phyloP scores from a whole-genome alignment of 2,113 vertebrate genomes.

The Lamprologus tigripictilis region DNA sequence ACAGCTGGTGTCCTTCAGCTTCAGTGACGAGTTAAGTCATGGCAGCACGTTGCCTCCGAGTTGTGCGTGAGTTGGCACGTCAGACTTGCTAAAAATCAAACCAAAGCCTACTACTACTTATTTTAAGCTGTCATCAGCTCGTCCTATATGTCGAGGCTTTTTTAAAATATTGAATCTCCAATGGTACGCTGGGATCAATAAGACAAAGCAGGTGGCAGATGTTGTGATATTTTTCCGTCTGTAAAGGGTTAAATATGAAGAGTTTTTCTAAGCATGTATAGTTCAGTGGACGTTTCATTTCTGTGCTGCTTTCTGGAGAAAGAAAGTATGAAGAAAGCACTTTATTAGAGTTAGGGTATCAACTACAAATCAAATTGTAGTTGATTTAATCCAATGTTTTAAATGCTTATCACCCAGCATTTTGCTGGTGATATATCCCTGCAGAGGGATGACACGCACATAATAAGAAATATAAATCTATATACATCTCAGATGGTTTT shows the following conservation, averaged over 20 bases:
- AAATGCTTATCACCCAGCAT: not conserved
- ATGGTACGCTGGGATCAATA: not conserved
- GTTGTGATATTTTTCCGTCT: not conserved
- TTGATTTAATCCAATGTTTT: not conserved
- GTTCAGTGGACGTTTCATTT: not conserved
- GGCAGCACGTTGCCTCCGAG: not conserved
- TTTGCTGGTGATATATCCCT: not conserved
- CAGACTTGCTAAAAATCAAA: not conserved
- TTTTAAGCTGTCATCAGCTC: not conserved
- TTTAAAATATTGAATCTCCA: not conserved
- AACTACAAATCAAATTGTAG: not conserved
- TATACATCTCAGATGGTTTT: not conserved
- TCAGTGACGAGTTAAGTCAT: not conserved
- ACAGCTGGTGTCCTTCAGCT: not conserved
- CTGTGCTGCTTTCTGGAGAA: not conserved
- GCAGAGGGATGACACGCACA: not conserved
- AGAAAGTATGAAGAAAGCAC: not conserved
- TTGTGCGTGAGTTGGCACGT: not conserved
- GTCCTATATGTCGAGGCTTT: not conserved
- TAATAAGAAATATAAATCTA: not conserved
- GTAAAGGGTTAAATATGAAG: not conserved
- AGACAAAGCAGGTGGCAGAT: not conserved
- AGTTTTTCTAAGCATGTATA: not conserved
- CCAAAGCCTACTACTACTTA: not conserved
- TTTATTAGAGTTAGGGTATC: not conserved